A percentile compares a stretch with the other conserved stretches of the same genome.
These are phyloP conservation scores for Linnaemya vulpina DNA, from an alignment of 2,888 invertebrate genomes.

Conservation along the genomic window DNA sequence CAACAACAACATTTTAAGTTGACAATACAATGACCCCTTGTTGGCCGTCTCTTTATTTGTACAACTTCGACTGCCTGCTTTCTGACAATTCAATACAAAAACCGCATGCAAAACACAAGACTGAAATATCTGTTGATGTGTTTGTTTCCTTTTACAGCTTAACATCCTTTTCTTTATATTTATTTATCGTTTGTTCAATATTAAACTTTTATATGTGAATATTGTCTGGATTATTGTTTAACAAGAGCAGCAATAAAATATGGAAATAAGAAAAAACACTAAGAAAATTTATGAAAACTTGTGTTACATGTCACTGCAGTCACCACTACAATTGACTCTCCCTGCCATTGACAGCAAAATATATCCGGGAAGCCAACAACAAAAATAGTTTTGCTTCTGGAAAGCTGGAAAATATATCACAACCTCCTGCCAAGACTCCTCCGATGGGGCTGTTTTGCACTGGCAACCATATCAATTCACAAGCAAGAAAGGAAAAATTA, in stretches of 20 bases:
- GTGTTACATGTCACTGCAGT: slow-evolving; percentile 59
- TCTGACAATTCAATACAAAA: slow-evolving; percentile 1
- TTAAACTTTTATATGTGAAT: slow-evolving; percentile 48
- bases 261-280: background rate
- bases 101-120: background rate
- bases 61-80: background rate
- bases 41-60: background rate
- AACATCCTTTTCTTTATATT: background rate
- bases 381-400: slow-evolving; percentile 19
- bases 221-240: slow-evolving; percentile 52
- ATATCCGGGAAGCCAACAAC: slow-evolving; percentile 24
- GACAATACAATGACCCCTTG: slow-evolving; percentile 18
- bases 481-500: slow-evolving; percentile 12
- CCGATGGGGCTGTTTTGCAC: background rate
- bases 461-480: background rate
- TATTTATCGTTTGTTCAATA: slow-evolving; percentile 1
- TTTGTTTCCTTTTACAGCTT: background rate
- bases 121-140: background rate
- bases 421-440: slow-evolving; percentile 19
- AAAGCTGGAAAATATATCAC: slow-evolving; percentile 5
- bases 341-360: slow-evolving; percentile 62
- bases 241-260: slow-evolving; percentile 36
- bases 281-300: slow-evolving; percentile 46
- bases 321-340: slow-evolving; percentile 52
- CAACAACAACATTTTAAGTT: background rate